These are phyloP conservation scores for Seriola quinqueradiata DNA, from an alignment of 2,113 vertebrate genomes.

Conservation along the genomic window DNA sequence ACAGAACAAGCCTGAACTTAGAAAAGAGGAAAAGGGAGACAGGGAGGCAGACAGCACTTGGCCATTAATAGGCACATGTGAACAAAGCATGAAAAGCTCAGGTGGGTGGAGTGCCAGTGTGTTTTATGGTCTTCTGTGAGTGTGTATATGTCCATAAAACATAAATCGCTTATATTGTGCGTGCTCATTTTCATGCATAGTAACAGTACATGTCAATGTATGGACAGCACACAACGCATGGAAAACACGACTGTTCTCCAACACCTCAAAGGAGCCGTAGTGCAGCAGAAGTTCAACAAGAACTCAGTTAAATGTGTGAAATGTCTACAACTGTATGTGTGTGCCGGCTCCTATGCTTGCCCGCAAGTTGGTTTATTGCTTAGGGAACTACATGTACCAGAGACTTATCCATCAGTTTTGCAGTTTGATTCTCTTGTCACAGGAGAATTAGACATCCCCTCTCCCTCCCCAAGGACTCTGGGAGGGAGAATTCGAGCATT, in stretches of 20 bases:
- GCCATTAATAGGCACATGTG: constrained; percentile 48
- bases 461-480: constrained; percentile 67
- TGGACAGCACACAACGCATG: not conserved
- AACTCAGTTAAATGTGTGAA: not conserved
- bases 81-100: constrained; percentile 54
- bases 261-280: not conserved
- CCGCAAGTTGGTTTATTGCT: not conserved
- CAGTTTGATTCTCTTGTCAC: constrained; percentile 67
- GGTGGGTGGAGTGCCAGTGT: constrained; percentile 45
- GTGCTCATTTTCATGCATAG: not conserved
- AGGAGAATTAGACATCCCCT: constrained; percentile 66
- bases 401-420: constrained; percentile 67
- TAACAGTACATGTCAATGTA: not conserved
- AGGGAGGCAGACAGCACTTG: constrained; percentile 31
- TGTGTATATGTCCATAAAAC: constrained; percentile 5
- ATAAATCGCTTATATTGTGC: too few relatives aligned
- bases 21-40: constrained; percentile 41
- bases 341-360: not conserved
- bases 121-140: constrained; percentile 21
- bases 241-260: not conserved
- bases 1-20: constrained; percentile 53
- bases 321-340: constrained; percentile 15
- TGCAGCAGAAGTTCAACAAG: not conserved
- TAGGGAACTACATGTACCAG: constrained; percentile 19
- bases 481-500: constrained; percentile 62